phyloP scores from a whole-genome alignment of 1,140 invertebrate species.

The Drosophila jambulina region DNA sequence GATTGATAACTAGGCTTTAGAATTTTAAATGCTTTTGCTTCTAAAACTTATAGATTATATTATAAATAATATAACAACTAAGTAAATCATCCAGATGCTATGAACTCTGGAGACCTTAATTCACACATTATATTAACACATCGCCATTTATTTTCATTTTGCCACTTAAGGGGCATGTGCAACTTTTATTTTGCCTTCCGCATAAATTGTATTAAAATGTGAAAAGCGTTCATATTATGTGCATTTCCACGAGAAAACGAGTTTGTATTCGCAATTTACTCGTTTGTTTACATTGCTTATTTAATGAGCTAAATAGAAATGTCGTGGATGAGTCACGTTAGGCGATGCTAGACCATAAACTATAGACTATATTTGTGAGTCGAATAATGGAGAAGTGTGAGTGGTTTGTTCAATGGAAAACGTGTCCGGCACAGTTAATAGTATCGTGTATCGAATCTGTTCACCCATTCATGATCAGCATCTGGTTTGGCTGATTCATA shows the following conservation, averaged over 20 bases:
- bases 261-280: constrained; percentile 38
- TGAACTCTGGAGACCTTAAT: constrained; percentile 6
- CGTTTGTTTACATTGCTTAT: constrained; percentile 60
- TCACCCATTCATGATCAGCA: constrained; percentile 51
- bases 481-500: constrained; percentile 52
- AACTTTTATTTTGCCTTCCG: constrained; percentile 22
- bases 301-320: constrained; percentile 64
- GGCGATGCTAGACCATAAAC: constrained; percentile 30
- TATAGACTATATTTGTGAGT: constrained; percentile 34
- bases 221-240: constrained; percentile 24
- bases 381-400: constrained; percentile 15
- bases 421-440: constrained; percentile 32
- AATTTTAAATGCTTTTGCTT: not conserved
- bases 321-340: constrained; percentile 48
- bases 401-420: constrained; percentile 66
- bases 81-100: not conserved
- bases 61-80: not conserved
- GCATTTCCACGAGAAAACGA: constrained; percentile 25
- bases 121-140: constrained; percentile 3
- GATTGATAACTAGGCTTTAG: not conserved
- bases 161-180: constrained; percentile 10
- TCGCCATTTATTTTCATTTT: constrained; percentile 20
- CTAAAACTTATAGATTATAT: no score
- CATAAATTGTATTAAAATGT: constrained; percentile 38
- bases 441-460: constrained; percentile 59